Evolutionary conservation across 2,888 invertebrate genomes (phyloP), one percentile per base, ranked within the genome.

Genomic region (Troglohyphantes excavatus): DNA sequence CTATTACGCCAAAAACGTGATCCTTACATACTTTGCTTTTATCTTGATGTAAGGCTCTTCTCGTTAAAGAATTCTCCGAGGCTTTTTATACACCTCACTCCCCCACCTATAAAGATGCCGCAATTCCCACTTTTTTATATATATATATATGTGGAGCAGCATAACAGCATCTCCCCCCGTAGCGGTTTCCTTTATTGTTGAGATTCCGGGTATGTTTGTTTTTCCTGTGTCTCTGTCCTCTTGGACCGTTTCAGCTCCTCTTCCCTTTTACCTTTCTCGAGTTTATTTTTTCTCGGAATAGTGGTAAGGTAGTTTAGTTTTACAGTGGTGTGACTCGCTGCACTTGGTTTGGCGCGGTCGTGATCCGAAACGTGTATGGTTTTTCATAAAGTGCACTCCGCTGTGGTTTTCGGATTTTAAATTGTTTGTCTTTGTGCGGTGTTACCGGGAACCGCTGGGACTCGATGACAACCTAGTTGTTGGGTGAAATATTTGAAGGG

Each of bases 1-100:
- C 17, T 43, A 63, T 63, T 78, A 78, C 33, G 26, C 19, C 63
- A 39, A n/a, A 78, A 26, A 63, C 63, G 23, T 63, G 23, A 63
- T 63, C 11, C 63, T 7, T 26, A 23, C 23, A 63, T 21, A n/a
- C 68, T 33, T 19, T 46, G 21, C 75, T 78, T 65, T 78, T 33
- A 78, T 78, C 65, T 65, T 65, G 26, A 39, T 78, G 65, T 78
- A 78, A 39, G 61, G 43, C 61, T 61, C 59, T 75, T 6, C 75
- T 13, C 43, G 72, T 72, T 72, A 53, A 17, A 53, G 53, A 5
- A 11, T 39, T 39, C n/a, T 9, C 33, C n/a, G 53, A 17, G 53
- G 13, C 53, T 53, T 53, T 53, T 53, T 53, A 53, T 53, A n/a
- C 17, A n/a, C 53, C 53, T n/a, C 53, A 53, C 53, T 53, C 53